phyloP scores from a whole-genome alignment of 2,888 invertebrate genomes.

The Keiferia lycopersicella region DNA sequence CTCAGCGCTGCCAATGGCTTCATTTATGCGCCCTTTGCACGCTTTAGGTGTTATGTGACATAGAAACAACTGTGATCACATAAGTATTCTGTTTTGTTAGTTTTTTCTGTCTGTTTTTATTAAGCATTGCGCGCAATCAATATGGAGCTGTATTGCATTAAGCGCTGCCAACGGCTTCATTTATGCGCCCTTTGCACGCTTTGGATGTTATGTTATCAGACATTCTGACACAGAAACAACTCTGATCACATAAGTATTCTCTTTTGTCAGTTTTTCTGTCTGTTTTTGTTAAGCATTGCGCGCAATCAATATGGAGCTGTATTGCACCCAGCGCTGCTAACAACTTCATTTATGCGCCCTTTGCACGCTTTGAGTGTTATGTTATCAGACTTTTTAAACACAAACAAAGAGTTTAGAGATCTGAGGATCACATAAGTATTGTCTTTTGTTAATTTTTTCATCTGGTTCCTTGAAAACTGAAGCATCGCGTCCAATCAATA shows the following conservation, averaged over 20 bases:
- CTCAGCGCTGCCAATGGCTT: neutral
- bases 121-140: neutral
- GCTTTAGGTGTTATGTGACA: neutral
- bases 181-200: neutral
- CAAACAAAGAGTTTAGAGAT: too few species aligned
- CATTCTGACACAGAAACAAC: too few species aligned
- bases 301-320: slow-evolving; percentile 12
- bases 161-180: neutral
- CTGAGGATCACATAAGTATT: too few species aligned
- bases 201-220: too few species aligned
- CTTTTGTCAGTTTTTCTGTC: too few species aligned
- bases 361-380: neutral
- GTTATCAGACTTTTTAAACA: too few species aligned
- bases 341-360: neutral
- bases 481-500: neutral
- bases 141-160: slow-evolving; percentile 3
- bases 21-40: neutral
- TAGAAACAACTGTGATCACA: too few species aligned
- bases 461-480: neutral
- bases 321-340: slow-evolving; percentile 4
- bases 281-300: neutral
- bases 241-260: too few species aligned
- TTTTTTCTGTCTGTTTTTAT: too few species aligned
- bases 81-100: too few species aligned
- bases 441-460: too few species aligned